A percentile compares a stretch with the other conserved stretches of the same genome.
Evolutionary conservation across 2,797 vertebrate genomes (phyloP).

Genomic region (Otus scops): DNA sequence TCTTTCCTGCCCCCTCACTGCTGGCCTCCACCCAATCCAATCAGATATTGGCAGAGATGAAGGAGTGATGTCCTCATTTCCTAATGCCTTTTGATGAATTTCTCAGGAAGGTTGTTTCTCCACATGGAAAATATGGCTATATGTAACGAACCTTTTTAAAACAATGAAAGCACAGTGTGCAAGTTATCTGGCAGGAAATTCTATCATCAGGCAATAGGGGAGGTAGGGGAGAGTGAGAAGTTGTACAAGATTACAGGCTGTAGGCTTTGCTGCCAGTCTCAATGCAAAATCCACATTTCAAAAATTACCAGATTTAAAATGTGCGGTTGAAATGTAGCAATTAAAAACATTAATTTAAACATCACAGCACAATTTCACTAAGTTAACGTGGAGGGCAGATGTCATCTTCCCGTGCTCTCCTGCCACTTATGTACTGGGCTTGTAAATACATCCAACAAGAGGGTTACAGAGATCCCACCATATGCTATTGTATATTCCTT

Average conservation of each 20-base stretch:
- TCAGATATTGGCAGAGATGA: not conserved
- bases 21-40: not conserved
- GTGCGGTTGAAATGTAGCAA: not conserved
- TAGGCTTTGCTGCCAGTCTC: not conserved
- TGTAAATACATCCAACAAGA: not conserved
- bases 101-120: conserved; percentile 3
- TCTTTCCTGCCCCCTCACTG: too few relatives aligned
- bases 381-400: not conserved
- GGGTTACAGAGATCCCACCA: not conserved
- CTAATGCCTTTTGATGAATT: not conserved
- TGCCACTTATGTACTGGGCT: not conserved
- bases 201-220: not conserved
- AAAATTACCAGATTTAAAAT: not conserved
- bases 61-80: not conserved
- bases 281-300: not conserved
- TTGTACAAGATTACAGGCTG: not conserved
- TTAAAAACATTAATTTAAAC: not conserved
- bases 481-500: not conserved
- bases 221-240: not conserved
- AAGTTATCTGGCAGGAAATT: not conserved
- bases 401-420: not conserved
- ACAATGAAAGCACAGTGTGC: not conserved
- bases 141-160: not conserved
- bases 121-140: not conserved
- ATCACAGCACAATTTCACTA: not conserved